A percentile compares a stretch with the other conserved stretches of the same genome.
Evolutionary conservation across 1,140 invertebrate genomes (phyloP).

Genomic region (Hylaeus anthracinus): DNA sequence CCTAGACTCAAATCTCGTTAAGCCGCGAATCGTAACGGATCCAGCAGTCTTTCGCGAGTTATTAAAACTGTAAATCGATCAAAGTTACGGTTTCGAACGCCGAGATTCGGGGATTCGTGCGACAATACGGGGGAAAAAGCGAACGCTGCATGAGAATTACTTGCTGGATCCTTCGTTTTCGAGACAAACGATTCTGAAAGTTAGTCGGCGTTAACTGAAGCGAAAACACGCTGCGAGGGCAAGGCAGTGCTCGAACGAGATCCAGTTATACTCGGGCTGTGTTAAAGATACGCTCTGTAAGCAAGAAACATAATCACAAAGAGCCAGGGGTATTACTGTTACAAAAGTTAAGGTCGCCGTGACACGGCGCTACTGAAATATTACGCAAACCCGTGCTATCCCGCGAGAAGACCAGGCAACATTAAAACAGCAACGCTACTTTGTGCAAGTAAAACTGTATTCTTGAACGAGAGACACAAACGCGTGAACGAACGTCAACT

Average conservation of each 20-base stretch:
- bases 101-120: too few species aligned
- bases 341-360: conserved; percentile 50
- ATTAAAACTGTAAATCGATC: too few species aligned
- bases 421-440: too few species aligned
- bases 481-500: too few species aligned
- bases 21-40: not conserved
- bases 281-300: conserved; percentile 64
- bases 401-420: too few species aligned
- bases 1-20: too few species aligned
- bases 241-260: conserved; percentile 25
- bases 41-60: too few species aligned
- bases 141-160: not conserved
- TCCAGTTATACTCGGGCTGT: conserved; percentile 56
- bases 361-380: conserved; percentile 3
- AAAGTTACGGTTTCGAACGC: too few species aligned
- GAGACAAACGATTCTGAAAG: too few species aligned
- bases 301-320: conserved; percentile 63
- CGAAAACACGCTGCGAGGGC: conserved; percentile 41
- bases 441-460: too few species aligned
- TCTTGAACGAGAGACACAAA: too few species aligned
- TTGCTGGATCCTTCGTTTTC: not conserved
- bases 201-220: conserved; percentile 37
- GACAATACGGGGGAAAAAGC: not conserved
- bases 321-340: conserved; percentile 46
- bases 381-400: conserved; percentile 21